Conservation (phyloP, 1,140 invertebrate species). For the Rhopalosiphum padi region DNA sequence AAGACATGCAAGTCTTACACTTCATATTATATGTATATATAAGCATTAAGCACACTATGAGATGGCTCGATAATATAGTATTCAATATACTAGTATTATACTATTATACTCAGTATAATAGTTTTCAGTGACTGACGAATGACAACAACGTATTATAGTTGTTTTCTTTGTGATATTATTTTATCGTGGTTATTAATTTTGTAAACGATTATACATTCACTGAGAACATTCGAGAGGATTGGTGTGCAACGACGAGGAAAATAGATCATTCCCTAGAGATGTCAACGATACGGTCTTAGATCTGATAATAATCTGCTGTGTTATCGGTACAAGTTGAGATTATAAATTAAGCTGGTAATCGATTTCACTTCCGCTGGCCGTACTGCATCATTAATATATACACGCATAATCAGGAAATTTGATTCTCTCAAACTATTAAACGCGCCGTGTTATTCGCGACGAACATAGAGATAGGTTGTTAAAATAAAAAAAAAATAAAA, state of each 20-base stretch:
- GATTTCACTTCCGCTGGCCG: not conserved
- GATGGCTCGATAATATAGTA: not conserved
- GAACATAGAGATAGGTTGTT: not conserved
- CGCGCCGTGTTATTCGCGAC: not conserved
- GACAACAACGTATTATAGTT: not conserved
- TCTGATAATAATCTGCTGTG: not conserved
- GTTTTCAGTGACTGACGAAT: not conserved
- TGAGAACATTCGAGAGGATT: not conserved
- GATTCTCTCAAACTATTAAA: not conserved
- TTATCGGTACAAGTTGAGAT: not conserved
- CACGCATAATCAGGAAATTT: not conserved
- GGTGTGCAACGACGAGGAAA: not conserved
- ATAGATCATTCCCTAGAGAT: conserved; percentile 7
- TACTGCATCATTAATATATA: not conserved
- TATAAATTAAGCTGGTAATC: not conserved
- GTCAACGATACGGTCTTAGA: not conserved
- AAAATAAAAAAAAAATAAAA: not conserved
- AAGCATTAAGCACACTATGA: not conserved
- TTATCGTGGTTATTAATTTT: not conserved
- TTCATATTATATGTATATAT: too few species aligned
- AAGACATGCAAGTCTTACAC: too few species aligned
- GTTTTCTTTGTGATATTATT: not conserved
- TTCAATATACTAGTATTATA: not conserved
- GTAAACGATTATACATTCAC: not conserved
- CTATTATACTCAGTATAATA: too few species aligned